phyloP scores from a whole-genome alignment of 2,797 vertebrate genomes.

The Danio choprae region DNA sequence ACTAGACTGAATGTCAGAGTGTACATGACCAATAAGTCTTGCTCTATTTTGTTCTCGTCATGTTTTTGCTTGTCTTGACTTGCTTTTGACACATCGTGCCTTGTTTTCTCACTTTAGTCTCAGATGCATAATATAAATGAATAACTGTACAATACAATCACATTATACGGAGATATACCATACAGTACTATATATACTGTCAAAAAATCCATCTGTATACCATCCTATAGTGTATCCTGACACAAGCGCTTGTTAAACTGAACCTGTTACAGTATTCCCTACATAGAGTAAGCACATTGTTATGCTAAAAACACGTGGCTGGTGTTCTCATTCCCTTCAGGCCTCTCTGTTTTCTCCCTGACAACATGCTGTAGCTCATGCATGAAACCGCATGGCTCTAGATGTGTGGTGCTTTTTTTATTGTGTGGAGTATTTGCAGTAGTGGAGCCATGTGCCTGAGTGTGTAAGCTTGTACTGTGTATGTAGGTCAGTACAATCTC shows the following conservation, averaged over 20 bases:
- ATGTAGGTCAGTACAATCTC: conserved; percentile 78
- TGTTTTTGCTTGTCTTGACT: too few species aligned
- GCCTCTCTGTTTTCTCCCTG: conserved; percentile 55
- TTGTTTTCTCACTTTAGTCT: too few species aligned
- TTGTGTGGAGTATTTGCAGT: conserved; percentile 24
- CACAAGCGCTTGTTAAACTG: conserved; percentile 22
- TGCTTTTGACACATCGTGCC: too few species aligned
- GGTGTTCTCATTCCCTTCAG: conserved; percentile 31
- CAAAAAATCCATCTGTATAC: not conserved
- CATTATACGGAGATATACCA: not conserved
- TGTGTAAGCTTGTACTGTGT: conserved; percentile 46
- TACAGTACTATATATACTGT: not conserved
- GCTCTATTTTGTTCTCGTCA: too few species aligned
- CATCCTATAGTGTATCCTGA: conserved; percentile 24
- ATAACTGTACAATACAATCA: not conserved
- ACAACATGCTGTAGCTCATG: conserved; percentile 54
- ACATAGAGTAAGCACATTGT: conserved; percentile 37
- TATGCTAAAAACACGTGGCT: conserved; percentile 34
- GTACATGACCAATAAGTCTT: too few species aligned
- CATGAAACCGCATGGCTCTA: not conserved
- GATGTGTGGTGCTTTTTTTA: conserved; percentile 25
- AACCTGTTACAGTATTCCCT: conserved; percentile 27
- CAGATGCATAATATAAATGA: too few species aligned
- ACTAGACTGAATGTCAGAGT: too few species aligned
- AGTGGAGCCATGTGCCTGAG: conserved; percentile 38